Base-by-base conservation (phyloP, 2,888 invertebrate species). In the Andricus curvator region DNA sequence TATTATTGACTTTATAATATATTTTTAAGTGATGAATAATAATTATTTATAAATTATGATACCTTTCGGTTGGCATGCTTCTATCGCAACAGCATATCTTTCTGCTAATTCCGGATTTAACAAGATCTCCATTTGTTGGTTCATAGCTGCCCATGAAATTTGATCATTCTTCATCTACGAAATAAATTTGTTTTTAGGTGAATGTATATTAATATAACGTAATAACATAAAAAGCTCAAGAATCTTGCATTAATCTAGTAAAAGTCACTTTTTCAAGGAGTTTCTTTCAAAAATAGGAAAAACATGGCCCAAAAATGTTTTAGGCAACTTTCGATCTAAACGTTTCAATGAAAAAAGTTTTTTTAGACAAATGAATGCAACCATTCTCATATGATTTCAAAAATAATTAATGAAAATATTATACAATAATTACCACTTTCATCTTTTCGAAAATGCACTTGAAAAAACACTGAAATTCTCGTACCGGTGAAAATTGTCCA, bases 371-470 rank as follows among this genome's bases (percentile, higher is more conserved):
- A 48, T 48, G 0, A 48, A 48, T 48, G 48, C 48, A 17, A 48
- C 2, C 0, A 48, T 17, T 48, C 17, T 48, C 17, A 48, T 48
- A 4, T 4, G 48, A 48, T 2, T 17, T 4, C 0, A 5, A 48
- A 48, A 48, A 17, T 48, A 17, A 56, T 60, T 8, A n/a, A 66
- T 76, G 29, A 37, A 20, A 44, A 68, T 44, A 74, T 51, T 64
- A 70, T 62, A 78, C 4, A 9, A 33, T 88, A 84, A 88, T 90
- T 76, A 94, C 94, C 89, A 94, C 88, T 91, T 94, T 94, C 91
- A 94, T 92, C 93, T 93, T 93, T 85, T 93, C 93, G 83, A 94
- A 84, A 17, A 93, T 83, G 83, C 95, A 95, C 83, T 93, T 93
- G 78, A 94, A 90, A 82, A 94, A 95, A 82, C 95, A 95, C 91